phyloP scores from a whole-genome alignment of 2,797 vertebrate species.

The Australoheros facetus region DNA sequence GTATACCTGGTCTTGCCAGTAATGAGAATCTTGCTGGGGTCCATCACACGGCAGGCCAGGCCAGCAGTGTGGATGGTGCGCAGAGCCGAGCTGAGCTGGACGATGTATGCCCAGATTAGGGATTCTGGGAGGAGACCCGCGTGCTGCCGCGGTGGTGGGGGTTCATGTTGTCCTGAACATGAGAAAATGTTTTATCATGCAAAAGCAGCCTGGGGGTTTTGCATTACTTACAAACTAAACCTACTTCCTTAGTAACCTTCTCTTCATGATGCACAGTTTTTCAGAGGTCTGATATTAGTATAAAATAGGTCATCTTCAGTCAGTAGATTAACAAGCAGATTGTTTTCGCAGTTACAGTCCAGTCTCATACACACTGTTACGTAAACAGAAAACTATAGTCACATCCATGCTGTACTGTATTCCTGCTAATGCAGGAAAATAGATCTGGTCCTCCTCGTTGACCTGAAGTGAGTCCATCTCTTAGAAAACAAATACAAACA shows the following conservation, averaged over 20 bases:
- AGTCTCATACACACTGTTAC: no score
- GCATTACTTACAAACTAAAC: conserved; percentile 12
- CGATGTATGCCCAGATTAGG: conserved; percentile 98
- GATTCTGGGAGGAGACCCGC: conserved; percentile 96
- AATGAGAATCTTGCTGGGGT: conserved; percentile 98
- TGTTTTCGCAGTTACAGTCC: neutral
- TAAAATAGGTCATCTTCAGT: neutral
- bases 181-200: conserved; percentile 24
- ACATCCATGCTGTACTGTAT: neutral
- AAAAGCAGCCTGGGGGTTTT: conserved; percentile 6
- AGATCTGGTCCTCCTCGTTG: neutral
- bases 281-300: neutral
- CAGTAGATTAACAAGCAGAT: neutral
- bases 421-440: neutral
- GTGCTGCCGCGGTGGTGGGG: conserved; percentile 95
- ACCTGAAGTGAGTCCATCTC: neutral
- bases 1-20: conserved; percentile 96
- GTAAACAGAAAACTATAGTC: neutral
- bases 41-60: conserved; percentile 97
- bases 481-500: neutral
- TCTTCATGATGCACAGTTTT: neutral
- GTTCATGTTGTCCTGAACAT: conserved; percentile 91
- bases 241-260: conserved; percentile 6
- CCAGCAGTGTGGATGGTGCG: conserved; percentile 97
- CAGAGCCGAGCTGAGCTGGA: conserved; percentile 96